Conservation (phyloP, 2,888 invertebrate species). For the Acanthopleura granulata region DNA sequence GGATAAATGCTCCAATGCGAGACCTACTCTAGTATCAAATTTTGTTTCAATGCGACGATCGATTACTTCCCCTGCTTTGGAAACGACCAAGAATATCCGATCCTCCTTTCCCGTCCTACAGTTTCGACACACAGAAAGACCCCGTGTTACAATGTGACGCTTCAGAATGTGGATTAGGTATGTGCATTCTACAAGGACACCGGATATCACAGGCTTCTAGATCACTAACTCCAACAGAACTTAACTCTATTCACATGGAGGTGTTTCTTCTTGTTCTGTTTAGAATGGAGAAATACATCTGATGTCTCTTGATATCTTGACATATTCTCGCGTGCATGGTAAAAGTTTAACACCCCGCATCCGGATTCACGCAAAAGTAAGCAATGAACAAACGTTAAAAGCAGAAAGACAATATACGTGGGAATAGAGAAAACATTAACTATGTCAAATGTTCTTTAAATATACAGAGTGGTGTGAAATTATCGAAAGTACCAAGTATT, state of each 20-base stretch:
- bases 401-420: no score
- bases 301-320: neutral
- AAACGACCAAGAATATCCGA: conserved; percentile 17
- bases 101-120: conserved; percentile 26
- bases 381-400: no score
- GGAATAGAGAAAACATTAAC: no score
- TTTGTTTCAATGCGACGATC: conserved; percentile 23
- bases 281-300: conserved; percentile 22
- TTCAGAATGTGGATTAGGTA: conserved; percentile 26
- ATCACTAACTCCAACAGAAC: no score
- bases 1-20: conserved; percentile 25
- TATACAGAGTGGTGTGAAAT: no score
- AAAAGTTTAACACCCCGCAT: no score
- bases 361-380: no score
- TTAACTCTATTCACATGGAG: no score
- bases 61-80: conserved; percentile 23
- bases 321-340: no score
- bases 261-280: neutral
- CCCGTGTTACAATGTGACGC: conserved; percentile 28
- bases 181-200: conserved; percentile 21
- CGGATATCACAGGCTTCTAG: neutral
- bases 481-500: no score
- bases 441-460: no score
- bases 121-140: conserved; percentile 28
- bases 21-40: conserved; percentile 21